Evolutionary conservation across 1,140 invertebrate genomes (phyloP).

Genomic region (Aphaenogaster rudis): DNA sequence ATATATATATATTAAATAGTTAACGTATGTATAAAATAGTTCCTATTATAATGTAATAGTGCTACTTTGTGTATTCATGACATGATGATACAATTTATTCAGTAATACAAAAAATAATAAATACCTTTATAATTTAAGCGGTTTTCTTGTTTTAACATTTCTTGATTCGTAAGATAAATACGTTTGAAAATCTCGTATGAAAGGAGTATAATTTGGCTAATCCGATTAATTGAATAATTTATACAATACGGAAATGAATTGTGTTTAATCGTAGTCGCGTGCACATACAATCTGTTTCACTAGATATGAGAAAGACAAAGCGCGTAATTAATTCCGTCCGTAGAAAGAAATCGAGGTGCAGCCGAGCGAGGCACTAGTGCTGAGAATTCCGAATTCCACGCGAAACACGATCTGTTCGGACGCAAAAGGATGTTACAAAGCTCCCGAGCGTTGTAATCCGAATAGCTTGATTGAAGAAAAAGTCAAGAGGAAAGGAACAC

Average conservation of each 20-base stretch:
- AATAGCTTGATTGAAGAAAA: conserved; percentile 49
- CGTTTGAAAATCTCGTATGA: neutral
- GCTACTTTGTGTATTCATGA: neutral
- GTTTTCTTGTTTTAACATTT: neutral
- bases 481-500: conserved; percentile 28
- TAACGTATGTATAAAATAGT: neutral
- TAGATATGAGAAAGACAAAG: conserved; percentile 29
- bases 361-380: neutral
- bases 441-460: conserved; percentile 21
- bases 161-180: neutral
- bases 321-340: conserved; percentile 39
- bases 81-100: neutral
- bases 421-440: conserved; percentile 44
- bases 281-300: neutral
- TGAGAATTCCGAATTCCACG: conserved; percentile 20
- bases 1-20: no score
- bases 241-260: neutral
- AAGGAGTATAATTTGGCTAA: neutral
- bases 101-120: neutral
- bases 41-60: neutral
- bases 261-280: neutral
- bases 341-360: conserved; percentile 38
- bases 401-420: conserved; percentile 11
- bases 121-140: neutral
- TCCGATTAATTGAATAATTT: neutral